phyloP scores from a whole-genome alignment of 2,888 invertebrate genomes.

The Lithophane semibrunnea region DNA sequence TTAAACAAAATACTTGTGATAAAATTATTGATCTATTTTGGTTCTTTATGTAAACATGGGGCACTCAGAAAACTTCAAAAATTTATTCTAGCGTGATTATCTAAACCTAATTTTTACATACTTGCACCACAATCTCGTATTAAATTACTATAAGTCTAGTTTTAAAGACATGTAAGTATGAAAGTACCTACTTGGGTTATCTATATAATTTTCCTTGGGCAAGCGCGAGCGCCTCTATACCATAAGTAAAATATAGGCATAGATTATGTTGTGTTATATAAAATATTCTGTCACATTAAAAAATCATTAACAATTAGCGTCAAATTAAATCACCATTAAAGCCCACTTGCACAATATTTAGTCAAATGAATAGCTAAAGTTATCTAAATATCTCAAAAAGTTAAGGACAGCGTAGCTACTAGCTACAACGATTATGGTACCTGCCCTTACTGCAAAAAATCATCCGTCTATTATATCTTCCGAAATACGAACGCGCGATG shows the following conservation, averaged over 20 bases:
- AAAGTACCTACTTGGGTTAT: background rate
- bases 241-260: background rate
- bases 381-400: too few species aligned
- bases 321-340: slow-evolving; percentile 7
- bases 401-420: too few species aligned
- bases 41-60: background rate
- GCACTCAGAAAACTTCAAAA: background rate
- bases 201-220: background rate
- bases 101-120: background rate
- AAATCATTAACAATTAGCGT: background rate
- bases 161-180: background rate
- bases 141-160: background rate
- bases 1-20: background rate
- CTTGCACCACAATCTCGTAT: background rate
- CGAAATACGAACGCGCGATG: too few species aligned
- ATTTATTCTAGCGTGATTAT: background rate
- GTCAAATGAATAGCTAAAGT: background rate
- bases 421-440: too few species aligned
- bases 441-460: too few species aligned
- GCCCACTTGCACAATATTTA: background rate
- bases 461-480: too few species aligned
- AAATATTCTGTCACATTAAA: background rate
- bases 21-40: background rate
- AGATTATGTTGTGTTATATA: background rate
- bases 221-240: background rate